Base-by-base conservation (phyloP, 2,888 invertebrate species). In the Yponomeuta evonymella region DNA sequence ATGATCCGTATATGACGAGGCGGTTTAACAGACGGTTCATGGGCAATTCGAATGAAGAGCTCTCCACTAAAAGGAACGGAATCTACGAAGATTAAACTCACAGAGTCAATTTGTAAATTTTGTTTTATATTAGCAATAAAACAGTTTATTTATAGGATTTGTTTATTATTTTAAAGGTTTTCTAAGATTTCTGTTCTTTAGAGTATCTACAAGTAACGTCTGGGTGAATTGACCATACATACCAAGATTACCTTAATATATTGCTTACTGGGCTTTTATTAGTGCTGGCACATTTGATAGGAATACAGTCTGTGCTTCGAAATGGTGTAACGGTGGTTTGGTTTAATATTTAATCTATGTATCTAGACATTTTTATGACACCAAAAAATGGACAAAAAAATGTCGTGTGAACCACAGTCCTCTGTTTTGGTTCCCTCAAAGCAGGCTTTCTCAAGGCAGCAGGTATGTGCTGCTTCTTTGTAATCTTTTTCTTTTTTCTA, bases 321-420 rank as follows among this genome's bases (percentile, higher is more conserved):
- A 33, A 33, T 33, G 33, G 33, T 33, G 33, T 33, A 0, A 33
- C 5, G 2, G 33, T 33, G 3, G 33, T 33, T 33, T 33, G 33
- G 2, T 78, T 75, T 43, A 6, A 43, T 64, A 3, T 36, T 58
- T 51, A 69, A 71, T 75, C 73, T 36, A 77, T 72, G 36, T 75
- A 71, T 10, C 78, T 70, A 6, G 75, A 72, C 85, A 89, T 84
- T 12, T 79, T 83, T 10, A 90, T 78, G 2, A 87, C 76, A 11
- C 90, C 89, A 65, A 89, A 81, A 72, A 82, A 88, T 0, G 90
- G 90, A 71, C 89, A 90, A 71, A 83, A 89, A 71, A 89, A 86
- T 0, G 85, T 79, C 0, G 84, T 83, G 70, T 74, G 78, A 0
- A 79, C 82, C 1, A 84, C 70, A 10, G 75, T 80, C 68, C 72